Base-by-base conservation (phyloP, 2,888 invertebrate genomes). In the Ochropacha duplaris region DNA sequence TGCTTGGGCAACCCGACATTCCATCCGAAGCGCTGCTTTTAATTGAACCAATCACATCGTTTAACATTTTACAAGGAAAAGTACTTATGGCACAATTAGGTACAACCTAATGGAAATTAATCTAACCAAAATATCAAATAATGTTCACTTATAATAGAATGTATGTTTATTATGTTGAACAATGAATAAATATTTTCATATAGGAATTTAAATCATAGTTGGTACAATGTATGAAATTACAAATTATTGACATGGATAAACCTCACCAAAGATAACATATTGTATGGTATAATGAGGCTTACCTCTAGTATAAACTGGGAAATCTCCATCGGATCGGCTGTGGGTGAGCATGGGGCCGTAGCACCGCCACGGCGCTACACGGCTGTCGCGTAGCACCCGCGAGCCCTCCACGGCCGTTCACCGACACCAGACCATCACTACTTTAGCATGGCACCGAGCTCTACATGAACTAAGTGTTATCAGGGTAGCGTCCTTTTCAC, bases 281-380 rank as follows among this genome's bases (percentile, higher is more conserved):
- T 60, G 57, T 60, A 57, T 62, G 34, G 61, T 64, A 68, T n/a
- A 59, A 61, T 59, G 64, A 65, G 59, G 77, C 91, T 92, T 94
- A 96, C 96, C 96, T 96, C 95, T 94, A 75, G 95, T 93, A 89
- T 96, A 96, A 88, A 96, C 95, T 79, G 96, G 96, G 91, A 96
- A 96, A 90, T 96, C 96, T 81, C 96, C 96, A 85, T 96, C 96
- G 87, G 96, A 96, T 90, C 96, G 96, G 86, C 96, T 96, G 93
- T 96, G 96, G 70, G 96, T 96, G 84, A 96, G 94, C 95, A 96
- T 96, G 84, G 95, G 94, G 87, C 94, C 95, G 87, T 94, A 94
- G 84, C 94, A 94, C 86, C 94, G 94, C 82, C 94, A 94, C 82
- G 94, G 88, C 87, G 92, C 31, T 31, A 31, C 31, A 12, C 31